Evolutionary conservation across 2,113 vertebrate species (phyloP).

Genomic region (Pseudorasbora parva): DNA sequence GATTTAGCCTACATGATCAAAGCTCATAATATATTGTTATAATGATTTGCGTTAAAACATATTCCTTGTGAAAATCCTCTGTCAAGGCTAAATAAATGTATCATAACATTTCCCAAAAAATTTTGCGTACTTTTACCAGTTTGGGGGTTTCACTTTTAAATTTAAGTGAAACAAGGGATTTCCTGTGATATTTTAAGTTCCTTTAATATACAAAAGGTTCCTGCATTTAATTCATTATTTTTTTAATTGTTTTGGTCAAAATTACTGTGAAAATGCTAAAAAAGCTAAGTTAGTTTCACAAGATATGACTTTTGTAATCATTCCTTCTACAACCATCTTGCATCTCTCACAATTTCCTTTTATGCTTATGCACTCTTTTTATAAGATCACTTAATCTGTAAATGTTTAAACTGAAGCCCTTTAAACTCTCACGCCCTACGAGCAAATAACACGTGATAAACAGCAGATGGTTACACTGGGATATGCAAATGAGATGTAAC

Average conservation of each 20-base stretch:
- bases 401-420: not conserved
- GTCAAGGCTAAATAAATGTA: not conserved
- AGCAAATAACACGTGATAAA: not conserved
- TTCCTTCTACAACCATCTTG: not conserved
- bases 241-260: not conserved
- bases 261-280: too few species aligned
- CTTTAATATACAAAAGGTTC: not conserved
- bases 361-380: not conserved
- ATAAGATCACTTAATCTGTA: not conserved
- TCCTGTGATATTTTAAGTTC: not conserved
- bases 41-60: not conserved
- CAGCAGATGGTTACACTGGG: not conserved
- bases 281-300: not conserved
- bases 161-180: not conserved
- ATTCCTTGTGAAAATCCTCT: not conserved
- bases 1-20: not conserved
- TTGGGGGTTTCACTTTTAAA: not conserved
- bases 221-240: not conserved
- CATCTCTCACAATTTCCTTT: not conserved
- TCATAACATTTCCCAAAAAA: not conserved
- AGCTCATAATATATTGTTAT: not conserved
- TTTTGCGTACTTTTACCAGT: not conserved
- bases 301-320: not conserved
- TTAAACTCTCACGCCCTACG: not conserved
- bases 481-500: not conserved